Conservation (phyloP, 2,888 invertebrate genomes). For the Morpho helenor region DNA sequence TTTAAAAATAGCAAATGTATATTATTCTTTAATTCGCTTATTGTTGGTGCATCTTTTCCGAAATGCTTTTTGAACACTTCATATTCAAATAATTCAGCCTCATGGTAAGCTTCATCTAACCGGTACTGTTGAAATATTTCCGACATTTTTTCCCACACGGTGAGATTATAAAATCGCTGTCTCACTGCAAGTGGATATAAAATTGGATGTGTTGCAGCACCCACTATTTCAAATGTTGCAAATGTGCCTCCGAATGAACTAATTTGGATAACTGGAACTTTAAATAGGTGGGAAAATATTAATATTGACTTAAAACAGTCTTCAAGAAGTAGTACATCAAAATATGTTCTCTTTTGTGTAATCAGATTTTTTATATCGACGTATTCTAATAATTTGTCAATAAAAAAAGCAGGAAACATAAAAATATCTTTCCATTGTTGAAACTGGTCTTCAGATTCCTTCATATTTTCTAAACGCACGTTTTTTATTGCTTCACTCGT, state of each 20-base stretch:
- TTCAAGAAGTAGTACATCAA: conserved; percentile 42
- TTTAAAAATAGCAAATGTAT: conserved; percentile 53
- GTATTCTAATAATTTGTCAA: neutral
- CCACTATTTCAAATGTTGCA: conserved; percentile 1
- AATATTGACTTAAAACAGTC: conserved; percentile 28
- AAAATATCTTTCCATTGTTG: conserved; percentile 3
- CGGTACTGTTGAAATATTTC: conserved; percentile 4
- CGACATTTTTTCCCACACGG: conserved; percentile 32
- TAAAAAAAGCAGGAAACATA: neutral
- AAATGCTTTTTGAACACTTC: conserved; percentile 24
- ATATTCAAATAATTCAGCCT: conserved; percentile 6
- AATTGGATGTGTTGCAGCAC: neutral
- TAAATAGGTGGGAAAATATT: conserved; percentile 35
- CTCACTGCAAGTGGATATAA: conserved; percentile 19
- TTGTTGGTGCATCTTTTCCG: conserved; percentile 28
- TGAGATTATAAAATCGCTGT: conserved; percentile 24
- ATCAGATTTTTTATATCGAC: conserved; percentile 23
- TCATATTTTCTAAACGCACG: conserved; percentile 1
- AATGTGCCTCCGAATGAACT: conserved; percentile 35
- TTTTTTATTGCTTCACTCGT: conserved; percentile 29
- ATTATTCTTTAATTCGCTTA: conserved; percentile 31
- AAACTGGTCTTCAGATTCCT: neutral
- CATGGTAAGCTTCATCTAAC: neutral
- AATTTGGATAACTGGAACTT: conserved; percentile 41
- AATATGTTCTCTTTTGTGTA: conserved; percentile 27